Evolutionary conservation across 2,797 vertebrate species (phyloP).

Genomic region (Danio kyathit): DNA sequence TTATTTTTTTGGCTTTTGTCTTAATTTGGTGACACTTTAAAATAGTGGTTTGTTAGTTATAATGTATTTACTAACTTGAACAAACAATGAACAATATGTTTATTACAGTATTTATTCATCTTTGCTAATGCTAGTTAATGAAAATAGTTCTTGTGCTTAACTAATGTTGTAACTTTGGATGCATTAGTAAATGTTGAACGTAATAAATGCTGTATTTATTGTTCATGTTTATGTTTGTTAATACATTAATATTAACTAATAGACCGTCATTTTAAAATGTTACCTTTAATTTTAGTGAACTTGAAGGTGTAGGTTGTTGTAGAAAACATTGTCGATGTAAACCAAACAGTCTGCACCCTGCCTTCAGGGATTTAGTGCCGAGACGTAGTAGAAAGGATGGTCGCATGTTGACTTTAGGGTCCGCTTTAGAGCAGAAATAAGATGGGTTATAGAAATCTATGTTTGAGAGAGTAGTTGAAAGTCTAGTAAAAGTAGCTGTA

Average conservation of each 20-base stretch:
- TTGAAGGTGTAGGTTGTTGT: slow-evolving; percentile 61
- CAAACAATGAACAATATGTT: too few relatives aligned
- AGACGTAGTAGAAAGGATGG: slow-evolving; percentile 36
- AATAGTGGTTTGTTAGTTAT: too few relatives aligned
- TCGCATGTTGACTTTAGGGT: slow-evolving; percentile 42
- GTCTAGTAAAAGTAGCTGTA: slow-evolving; percentile 36
- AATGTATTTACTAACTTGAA: too few relatives aligned
- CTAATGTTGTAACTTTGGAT: too few relatives aligned
- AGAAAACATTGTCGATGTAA: slow-evolving; percentile 30
- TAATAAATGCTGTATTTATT: neutral
- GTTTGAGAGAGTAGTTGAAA: slow-evolving; percentile 44
- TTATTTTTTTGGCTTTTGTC: slow-evolving; percentile 72
- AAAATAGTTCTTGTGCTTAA: slow-evolving; percentile 15
- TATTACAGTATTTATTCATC: too few relatives aligned
- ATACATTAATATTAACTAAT: too few relatives aligned
- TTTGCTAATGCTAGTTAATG: too few relatives aligned
- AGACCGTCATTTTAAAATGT: too few relatives aligned
- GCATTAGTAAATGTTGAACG: too few relatives aligned
- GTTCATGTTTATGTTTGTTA: too few relatives aligned
- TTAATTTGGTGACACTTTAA: too few relatives aligned
- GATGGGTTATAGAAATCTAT: slow-evolving; percentile 23
- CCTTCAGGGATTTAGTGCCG: slow-evolving; percentile 35
- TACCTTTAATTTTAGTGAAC: slow-evolving; percentile 56
- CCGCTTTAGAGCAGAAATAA: slow-evolving; percentile 12
- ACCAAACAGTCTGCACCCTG: slow-evolving; percentile 54